Conservation (phyloP, 1,140 invertebrate genomes). For the Drusus annulatus region DNA sequence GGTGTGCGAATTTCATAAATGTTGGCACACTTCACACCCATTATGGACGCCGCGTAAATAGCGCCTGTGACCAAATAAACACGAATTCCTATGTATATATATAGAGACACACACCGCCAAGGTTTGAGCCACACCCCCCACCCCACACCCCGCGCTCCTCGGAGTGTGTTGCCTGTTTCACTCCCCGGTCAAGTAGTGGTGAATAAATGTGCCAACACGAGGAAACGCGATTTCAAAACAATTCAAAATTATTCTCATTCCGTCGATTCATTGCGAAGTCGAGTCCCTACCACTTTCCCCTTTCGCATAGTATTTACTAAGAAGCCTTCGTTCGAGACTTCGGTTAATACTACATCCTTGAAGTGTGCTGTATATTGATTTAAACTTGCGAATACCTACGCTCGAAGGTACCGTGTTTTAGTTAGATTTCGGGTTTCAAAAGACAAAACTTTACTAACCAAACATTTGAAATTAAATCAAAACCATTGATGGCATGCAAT, state of each 20-base stretch:
- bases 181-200: neutral
- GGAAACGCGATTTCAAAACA: neutral
- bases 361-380: no score
- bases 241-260: neutral
- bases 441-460: no score
- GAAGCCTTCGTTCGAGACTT: no score
- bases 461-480: no score
- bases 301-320: no score
- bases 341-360: no score
- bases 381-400: no score
- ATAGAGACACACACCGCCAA: neutral
- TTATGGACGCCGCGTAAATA: constrained; percentile 5
- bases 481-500: no score
- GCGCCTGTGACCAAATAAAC: constrained; percentile 18
- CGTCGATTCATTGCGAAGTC: no score
- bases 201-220: neutral
- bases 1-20: constrained; percentile 12
- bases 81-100: constrained; percentile 1
- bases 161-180: neutral
- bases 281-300: no score
- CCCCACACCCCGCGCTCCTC: neutral
- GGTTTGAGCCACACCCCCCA: neutral
- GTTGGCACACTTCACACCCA: constrained; percentile 35
- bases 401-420: no score
- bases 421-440: no score